Evolutionary conservation across 1,140 invertebrate species (phyloP).

Genomic region (Gerris buenoi): DNA sequence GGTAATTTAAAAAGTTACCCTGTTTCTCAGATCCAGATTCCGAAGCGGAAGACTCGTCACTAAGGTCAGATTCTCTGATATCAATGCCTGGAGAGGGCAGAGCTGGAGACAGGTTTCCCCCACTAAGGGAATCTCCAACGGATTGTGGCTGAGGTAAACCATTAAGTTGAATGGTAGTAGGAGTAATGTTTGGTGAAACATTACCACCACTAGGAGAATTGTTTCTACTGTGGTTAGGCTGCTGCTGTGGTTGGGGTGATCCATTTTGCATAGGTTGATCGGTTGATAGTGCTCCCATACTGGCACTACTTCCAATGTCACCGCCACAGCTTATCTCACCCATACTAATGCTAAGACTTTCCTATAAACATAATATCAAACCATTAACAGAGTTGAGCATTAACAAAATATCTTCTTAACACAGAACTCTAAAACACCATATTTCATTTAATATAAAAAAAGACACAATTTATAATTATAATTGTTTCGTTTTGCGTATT

Average conservation of each 20-base stretch:
- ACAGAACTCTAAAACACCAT: too few species aligned
- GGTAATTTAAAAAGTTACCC: too few species aligned
- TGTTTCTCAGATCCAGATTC: conserved; percentile 58
- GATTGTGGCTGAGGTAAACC: background rate
- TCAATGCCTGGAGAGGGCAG: background rate
- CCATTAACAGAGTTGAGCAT: too few species aligned
- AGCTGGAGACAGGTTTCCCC: too few species aligned
- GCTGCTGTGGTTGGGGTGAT: background rate
- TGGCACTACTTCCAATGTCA: too few species aligned
- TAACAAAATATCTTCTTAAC: too few species aligned
- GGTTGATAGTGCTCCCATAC: background rate
- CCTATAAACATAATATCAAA: too few species aligned
- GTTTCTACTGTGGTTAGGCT: background rate
- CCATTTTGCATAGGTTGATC: background rate
- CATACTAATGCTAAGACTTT: background rate
- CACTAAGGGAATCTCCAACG: background rate
- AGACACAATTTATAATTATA: too few species aligned
- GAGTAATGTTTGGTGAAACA: too few species aligned
- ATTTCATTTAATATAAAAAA: too few species aligned
- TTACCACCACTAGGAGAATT: background rate
- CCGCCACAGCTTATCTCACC: background rate
- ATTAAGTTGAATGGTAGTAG: too few species aligned
- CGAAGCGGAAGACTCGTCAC: conserved; percentile 37
- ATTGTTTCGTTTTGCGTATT: too few species aligned
- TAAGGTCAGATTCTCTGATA: conserved; percentile 49